These are phyloP conservation scores for Araneus ventricosus DNA, from an alignment of 1,140 invertebrate genomes.

Conservation along the genomic window DNA sequence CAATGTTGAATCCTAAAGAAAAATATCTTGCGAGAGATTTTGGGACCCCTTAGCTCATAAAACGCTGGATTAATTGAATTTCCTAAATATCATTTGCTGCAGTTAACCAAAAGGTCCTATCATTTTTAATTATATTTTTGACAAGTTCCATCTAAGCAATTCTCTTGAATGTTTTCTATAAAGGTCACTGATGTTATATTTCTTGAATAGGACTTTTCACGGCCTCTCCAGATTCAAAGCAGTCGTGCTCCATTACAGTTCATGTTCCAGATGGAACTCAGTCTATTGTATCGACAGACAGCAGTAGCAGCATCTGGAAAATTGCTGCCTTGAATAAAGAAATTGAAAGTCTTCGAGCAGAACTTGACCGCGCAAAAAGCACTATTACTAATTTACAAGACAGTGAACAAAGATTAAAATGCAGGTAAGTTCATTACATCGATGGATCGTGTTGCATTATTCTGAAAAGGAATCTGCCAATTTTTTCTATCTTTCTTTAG, in stretches of 20 bases:
- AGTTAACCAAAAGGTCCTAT: background rate
- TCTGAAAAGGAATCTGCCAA: too few relatives aligned
- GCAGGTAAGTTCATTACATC: conserved; percentile 78
- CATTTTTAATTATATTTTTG: background rate
- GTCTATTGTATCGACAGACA: background rate
- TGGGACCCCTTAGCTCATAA: too few relatives aligned
- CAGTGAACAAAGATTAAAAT: conserved; percentile 80
- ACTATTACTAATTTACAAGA: conserved; percentile 81
- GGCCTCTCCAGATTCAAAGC: conserved; percentile 5
- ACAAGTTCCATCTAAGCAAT: background rate
- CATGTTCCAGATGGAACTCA: conserved; percentile 49
- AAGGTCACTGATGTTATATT: background rate
- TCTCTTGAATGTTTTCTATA: background rate
- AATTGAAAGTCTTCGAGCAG: conserved; percentile 79
- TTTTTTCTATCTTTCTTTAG: too few relatives aligned
- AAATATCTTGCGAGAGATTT: too few relatives aligned
- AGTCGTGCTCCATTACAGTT: background rate
- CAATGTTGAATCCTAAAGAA: too few relatives aligned
- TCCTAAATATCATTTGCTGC: too few relatives aligned
- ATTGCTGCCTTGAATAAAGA: conserved; percentile 45
- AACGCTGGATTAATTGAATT: too few relatives aligned
- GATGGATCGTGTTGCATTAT: too few relatives aligned
- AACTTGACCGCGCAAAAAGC: conserved; percentile 81
- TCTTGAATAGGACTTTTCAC: background rate
- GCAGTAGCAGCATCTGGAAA: background rate